Base-by-base conservation (phyloP, 2,888 invertebrate species). In the Chydorus sphaericus region DNA sequence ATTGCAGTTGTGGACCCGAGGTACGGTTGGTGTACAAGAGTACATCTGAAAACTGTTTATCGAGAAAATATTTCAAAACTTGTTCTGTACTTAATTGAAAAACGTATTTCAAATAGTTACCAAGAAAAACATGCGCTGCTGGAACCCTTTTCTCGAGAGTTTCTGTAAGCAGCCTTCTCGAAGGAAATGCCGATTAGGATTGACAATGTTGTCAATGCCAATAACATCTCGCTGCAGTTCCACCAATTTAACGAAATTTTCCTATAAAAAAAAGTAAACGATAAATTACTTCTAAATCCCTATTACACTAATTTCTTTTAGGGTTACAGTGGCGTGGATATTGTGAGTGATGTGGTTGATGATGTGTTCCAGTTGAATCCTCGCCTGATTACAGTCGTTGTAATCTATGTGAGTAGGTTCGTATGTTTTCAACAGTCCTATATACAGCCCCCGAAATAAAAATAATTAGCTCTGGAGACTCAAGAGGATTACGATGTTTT, bases 51-150 rank as follows among this genome's bases (percentile, higher is more conserved):
- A 96, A 93, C 89, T 90, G 71, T n/a, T n/a, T n/a, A n/a, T n/a
- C n/a, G n/a, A n/a, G n/a, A n/a, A n/a, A n/a, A n/a, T 18, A 16
- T 4, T 48, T n/a, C 16, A 20, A 29, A 31, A 26, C 20, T 26
- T 1, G 30, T 5, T 49, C n/a, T n/a, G n/a, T n/a, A n/a, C n/a
- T n/a, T n/a, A n/a, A n/a, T n/a, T n/a, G n/a, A n/a, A n/a, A n/a
- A n/a, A n/a, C n/a, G n/a, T n/a, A 16, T 53, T 33, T 33, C 14
- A 10, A 16, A 44, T 16, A 20, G 75, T 72, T 72, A 91, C 91
- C 77, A 97, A 77, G 71, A 97, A 93, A 67, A 98, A 85, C 89
- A 97, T 93, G 65, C 94, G 77, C 67, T 93, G 93, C 66, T 96
- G 94, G 61, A 92, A 82, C 11, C 96, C 96, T 68, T 90, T 88